Evolutionary conservation across 2,113 vertebrate species (phyloP), one percentile per base, ranked within the genome.

Genomic region (Theristicus caerulescens): DNA sequence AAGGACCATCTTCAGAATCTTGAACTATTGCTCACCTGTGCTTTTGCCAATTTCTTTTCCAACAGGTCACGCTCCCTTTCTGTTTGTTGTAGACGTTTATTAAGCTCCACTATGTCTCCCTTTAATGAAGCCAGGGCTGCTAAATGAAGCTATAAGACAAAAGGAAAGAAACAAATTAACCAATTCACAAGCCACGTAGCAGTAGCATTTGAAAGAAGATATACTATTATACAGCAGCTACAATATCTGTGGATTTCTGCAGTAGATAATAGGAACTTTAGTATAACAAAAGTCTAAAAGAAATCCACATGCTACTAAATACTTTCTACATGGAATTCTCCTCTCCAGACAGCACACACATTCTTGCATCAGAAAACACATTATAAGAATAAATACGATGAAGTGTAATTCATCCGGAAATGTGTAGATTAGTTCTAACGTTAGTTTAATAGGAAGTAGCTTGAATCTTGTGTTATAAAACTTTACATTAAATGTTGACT

Each of bases 121-220:
- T 99, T 99, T 96, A 99, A 97, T 9, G 98, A 99, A 86, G 98
- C 98, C 98, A 99, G 98, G 96, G 98, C 98, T 97, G 98, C 98
- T 94, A 98, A 96, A 94, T 99, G 98, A 93, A 99, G 98, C 99
- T 99, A 95, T 11, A 93, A 69, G 47, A 97, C 36, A 96, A 95
- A 82, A 62, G 42, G 31, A 78, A 82, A 55, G 27, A 88, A 64
- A 73, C 4, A 90, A 88, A 95, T 97, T 40, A 97, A 93, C 27
- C 8, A 82, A 27, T 9, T 86, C n/a, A n/a, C n/a, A 86, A 80
- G 59, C 9, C 34, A 69, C 1, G 29, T 8, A 67, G 22, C 44
- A 77, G 7, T 8, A 32, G 52, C 11, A 44, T 34, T 52, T 84
- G 11, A 54, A 31, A 72, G 13, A 84, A 62, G 13, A 54, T 14